Base-by-base conservation (phyloP, 2,113 vertebrate genomes). In the Alexandromys fortis region DNA sequence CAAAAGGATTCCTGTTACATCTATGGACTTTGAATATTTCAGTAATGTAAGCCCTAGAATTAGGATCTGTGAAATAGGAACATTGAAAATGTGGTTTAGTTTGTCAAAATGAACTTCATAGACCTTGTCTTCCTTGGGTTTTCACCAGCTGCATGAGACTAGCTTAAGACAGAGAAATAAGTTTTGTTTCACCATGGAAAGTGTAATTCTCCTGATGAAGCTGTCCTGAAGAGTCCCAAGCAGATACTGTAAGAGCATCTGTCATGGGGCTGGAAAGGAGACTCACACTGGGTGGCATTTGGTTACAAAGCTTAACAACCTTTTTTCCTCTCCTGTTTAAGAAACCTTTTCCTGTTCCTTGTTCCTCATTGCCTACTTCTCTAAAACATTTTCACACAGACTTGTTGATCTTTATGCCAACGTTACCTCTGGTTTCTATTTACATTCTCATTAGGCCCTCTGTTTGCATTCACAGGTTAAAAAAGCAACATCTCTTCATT, bases 401-500 rank as follows among this genome's bases (percentile, higher is more conserved):
- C 65, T 82, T 73, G 89, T 85, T 96, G 70, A 87, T 94, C 58
- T 95, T 88, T 76, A 94, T 67, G 65, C 11, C 42, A 90, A 92
- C 52, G 79, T 83, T 87, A 72, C 49, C 2, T 67, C 92, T 94
- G 45, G 63, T 94, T 95, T 96, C 65, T 96, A 82, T 81, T 94
- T 96, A 92, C 45, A 92, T 95, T 92, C 70, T 95, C 16, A 78
- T 88, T 79, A 86, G 70, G 58, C 70, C 14, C 38, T 47, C 58
- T 88, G 75, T 98, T 98, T 90, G 83, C 19, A 73, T 96, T 92
- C 72, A 33, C 47, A 83, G 76, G 63, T 93, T 86, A 96, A 78
- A 79, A 79, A 78, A 90, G 87, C 49, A 13, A 85, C 33, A 77
- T 76, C 33, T 95, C 47, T 91, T 95, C 14, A 67, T 93, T 73